Evolutionary conservation across 2,888 invertebrate species (phyloP), one percentile per base, ranked within the genome.

Genomic region (Pteria penguin): DNA sequence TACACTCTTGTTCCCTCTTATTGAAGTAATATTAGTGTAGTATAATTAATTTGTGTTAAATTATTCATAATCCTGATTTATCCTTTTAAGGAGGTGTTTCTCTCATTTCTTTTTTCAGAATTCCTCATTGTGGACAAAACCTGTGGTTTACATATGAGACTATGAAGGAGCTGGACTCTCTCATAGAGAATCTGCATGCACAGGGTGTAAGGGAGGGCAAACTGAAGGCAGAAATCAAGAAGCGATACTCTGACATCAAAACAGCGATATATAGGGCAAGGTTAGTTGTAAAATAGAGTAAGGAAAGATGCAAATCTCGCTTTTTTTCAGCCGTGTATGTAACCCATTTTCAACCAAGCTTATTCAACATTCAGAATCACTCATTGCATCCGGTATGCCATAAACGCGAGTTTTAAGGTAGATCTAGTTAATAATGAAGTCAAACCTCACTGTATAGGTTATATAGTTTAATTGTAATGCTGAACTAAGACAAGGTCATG

Each of bases 41-140:
- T n/a, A n/a, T n/a, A n/a, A n/a, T n/a, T n/a, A n/a, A n/a, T n/a
- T n/a, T n/a, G n/a, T n/a, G n/a, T n/a, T n/a, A n/a, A n/a, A n/a
- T n/a, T n/a, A n/a, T n/a, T n/a, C n/a, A n/a, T n/a, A n/a, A n/a
- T n/a, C n/a, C n/a, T n/a, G n/a, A n/a, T n/a, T n/a, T n/a, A n/a
- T n/a, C n/a, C n/a, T n/a, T n/a, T n/a, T n/a, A n/a, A n/a, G n/a
- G n/a, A n/a, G n/a, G n/a, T n/a, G n/a, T n/a, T n/a, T n/a, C n/a
- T n/a, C n/a, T n/a, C n/a, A n/a, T n/a, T n/a, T n/a, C n/a, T n/a
- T n/a, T n/a, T n/a, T n/a, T n/a, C n/a, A n/a, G n/a, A n/a, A n/a
- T n/a, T n/a, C 91, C 91, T 2, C 87, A 82, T 54, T 70, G 77
- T 52, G 90, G 91, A 4, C 92, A 91, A 83, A 92, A 92, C 75